Base-by-base conservation (phyloP, 2,113 vertebrate genomes). In the Clarias magur region DNA sequence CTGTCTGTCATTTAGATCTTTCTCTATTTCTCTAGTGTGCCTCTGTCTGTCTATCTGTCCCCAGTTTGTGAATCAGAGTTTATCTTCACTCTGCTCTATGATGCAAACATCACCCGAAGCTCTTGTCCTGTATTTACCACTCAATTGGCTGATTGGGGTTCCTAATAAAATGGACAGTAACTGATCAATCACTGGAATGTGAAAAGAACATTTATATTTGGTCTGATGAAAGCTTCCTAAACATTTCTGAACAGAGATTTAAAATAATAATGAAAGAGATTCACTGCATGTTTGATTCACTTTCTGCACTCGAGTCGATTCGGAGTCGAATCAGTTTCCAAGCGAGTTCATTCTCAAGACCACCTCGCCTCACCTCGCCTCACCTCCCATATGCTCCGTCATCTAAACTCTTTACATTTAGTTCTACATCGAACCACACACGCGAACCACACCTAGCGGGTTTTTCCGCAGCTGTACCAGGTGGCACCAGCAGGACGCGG, bases 381-480 rank as follows among this genome's bases (percentile, higher is more conserved):
- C 34, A n/a, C n/a, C n/a, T n/a, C n/a, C n/a, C n/a, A n/a, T n/a
- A 34, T 30, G 1, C 68, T 19, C 21, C 70, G 15, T 3, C 6
- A 9, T 4, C 8, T 19, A 42, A 42, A 53, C 23, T 25, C 10
- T 53, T 76, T 10, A 48, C 4, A 7, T 48, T 48, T 0, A 25
- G 0, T 25, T 4, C n/a, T 27, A 25, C 75, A n/a, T 6, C 17
- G 23, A n/a, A n/a, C 42, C 25, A 76, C n/a, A n/a, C n/a, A n/a
- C n/a, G n/a, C n/a, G n/a, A n/a, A n/a, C n/a, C n/a, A n/a, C n/a
- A n/a, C n/a, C n/a, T n/a, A n/a, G n/a, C n/a, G n/a, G n/a, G n/a
- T n/a, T n/a, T 48, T 75, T 25, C 73, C n/a, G 56, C 57, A 70
- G 53, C 81, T 38, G 34, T 85, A 60, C 67, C 80, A 62, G 79